Evolutionary conservation across 2,113 vertebrate genomes (phyloP).

Genomic region (Cephalopterus ornatus): DNA sequence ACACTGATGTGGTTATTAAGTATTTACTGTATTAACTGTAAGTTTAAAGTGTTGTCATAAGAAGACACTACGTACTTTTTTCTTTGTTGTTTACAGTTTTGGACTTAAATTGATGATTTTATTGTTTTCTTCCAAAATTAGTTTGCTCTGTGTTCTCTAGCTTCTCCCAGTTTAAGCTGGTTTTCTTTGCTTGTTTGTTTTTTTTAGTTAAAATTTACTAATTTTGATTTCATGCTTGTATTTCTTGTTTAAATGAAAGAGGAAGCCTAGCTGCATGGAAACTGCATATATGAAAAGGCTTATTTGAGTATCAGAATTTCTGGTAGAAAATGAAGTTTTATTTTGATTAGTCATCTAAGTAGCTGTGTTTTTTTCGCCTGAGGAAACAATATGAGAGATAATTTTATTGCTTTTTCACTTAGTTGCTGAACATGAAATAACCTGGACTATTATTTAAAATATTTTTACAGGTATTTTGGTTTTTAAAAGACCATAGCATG

Average conservation of each 20-base stretch:
- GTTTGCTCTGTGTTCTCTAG: neutral
- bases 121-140: accelerated
- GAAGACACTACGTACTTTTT: neutral
- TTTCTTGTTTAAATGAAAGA: neutral
- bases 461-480: neutral
- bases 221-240: neutral
- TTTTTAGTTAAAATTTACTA: neutral
- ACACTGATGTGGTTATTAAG: neutral
- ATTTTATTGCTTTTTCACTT: neutral
- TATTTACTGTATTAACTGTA: neutral
- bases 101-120: neutral
- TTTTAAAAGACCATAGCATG: neutral
- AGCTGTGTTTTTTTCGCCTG: neutral
- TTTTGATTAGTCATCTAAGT: neutral
- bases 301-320: neutral
- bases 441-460: neutral
- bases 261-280: neutral
- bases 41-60: neutral
- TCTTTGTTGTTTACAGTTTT: neutral
- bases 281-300: neutral
- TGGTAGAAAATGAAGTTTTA: accelerated
- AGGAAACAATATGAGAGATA: neutral
- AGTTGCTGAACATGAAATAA: neutral
- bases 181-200: neutral
- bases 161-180: neutral